These are phyloP conservation scores for Zele albiditarsus DNA, from an alignment of 2,888 invertebrate species.

Conservation along the genomic window DNA sequence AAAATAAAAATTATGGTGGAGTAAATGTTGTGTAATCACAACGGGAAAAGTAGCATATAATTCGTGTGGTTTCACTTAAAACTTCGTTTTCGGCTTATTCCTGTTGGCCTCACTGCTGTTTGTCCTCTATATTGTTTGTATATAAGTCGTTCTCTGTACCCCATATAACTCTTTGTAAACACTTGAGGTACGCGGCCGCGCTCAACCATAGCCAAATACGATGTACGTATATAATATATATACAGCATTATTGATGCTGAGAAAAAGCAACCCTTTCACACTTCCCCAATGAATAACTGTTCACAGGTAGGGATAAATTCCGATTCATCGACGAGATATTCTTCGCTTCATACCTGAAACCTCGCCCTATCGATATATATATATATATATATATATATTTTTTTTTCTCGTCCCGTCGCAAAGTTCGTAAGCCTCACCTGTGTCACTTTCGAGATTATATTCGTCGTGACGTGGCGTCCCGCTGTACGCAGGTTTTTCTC, in stretches of 20 bases:
- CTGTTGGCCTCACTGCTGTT: slow-evolving; percentile 49
- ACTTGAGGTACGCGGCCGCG: slow-evolving; percentile 44
- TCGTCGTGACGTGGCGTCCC: slow-evolving; percentile 64
- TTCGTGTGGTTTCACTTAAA: too few relatives aligned
- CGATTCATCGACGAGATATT: slow-evolving; percentile 43
- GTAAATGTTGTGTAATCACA: too few relatives aligned
- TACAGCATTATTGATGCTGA: slow-evolving; percentile 19
- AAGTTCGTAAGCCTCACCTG: slow-evolving; percentile 63
- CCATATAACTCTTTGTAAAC: slow-evolving; percentile 36
- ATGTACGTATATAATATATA: background rate
- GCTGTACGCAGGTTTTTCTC: slow-evolving; percentile 53
- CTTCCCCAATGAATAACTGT: slow-evolving; percentile 27
- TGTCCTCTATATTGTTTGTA: background rate
- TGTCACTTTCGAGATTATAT: slow-evolving; percentile 69
- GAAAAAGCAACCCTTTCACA: slow-evolving; percentile 44
- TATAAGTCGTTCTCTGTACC: background rate
- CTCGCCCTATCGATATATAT: slow-evolving; percentile 52
- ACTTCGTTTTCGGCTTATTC: too few relatives aligned
- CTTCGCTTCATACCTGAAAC: slow-evolving; percentile 51
- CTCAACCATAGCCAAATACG: background rate
- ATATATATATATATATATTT: too few relatives aligned
- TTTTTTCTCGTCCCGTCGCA: slow-evolving; percentile 19
- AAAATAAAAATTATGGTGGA: too few relatives aligned
- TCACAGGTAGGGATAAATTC: slow-evolving; percentile 48
- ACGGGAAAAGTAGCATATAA: too few relatives aligned